Conservation (phyloP, 2,888 invertebrate species). For the Eumerus sabulonum region DNA sequence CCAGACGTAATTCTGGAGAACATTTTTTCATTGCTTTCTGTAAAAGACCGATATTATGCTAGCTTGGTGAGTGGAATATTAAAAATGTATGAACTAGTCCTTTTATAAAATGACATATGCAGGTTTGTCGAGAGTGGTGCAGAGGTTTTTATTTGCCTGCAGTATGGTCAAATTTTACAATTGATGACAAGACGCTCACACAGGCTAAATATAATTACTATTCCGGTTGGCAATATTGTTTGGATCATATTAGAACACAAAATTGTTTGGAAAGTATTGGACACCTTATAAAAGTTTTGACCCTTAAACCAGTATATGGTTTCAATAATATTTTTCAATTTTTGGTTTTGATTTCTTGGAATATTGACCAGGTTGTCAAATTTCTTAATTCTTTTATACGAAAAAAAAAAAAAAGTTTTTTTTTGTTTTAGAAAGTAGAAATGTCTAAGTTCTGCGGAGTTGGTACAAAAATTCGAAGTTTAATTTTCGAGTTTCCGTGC, state of each 20-base stretch:
- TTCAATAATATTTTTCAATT: conserved; percentile 91
- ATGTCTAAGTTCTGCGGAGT: conserved; percentile 78
- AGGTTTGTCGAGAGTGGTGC: conserved; percentile 82
- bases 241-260: conserved; percentile 87
- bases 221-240: conserved; percentile 87
- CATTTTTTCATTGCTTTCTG: conserved; percentile 84
- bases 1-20: conserved; percentile 87
- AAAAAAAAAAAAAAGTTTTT: too few species aligned
- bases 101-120: too few species aligned
- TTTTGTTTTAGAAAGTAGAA: conserved; percentile 68
- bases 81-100: too few species aligned
- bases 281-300: conserved; percentile 82
- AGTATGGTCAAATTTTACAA: conserved; percentile 87
- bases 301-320: conserved; percentile 87
- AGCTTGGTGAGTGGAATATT: conserved; percentile 85
- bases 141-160: conserved; percentile 85
- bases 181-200: conserved; percentile 87
- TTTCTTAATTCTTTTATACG: background rate
- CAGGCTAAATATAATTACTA: conserved; percentile 88
- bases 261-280: conserved; percentile 86
- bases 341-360: conserved; percentile 89
- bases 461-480: conserved; percentile 81
- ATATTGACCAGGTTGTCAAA: conserved; percentile 81
- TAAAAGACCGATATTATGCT: conserved; percentile 86
- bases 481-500: conserved; percentile 87